These are phyloP conservation scores for Danionella dracula DNA, from an alignment of 2,797 vertebrate species.

Conservation along the genomic window DNA sequence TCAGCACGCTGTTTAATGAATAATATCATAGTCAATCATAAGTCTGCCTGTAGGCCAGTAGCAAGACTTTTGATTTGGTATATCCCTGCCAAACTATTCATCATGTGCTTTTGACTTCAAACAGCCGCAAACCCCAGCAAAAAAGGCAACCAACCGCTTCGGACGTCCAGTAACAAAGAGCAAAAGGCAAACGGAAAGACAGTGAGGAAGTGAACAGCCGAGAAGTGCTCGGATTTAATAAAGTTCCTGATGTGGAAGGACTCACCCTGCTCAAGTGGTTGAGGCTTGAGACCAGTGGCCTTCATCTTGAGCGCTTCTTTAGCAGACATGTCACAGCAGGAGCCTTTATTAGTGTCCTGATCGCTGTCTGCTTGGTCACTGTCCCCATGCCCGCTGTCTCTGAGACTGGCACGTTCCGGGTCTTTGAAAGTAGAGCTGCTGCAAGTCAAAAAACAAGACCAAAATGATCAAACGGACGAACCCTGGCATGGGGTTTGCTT, in stretches of 20 bases:
- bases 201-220: background rate
- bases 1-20: no score
- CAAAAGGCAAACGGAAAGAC: background rate
- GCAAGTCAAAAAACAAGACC: constrained; percentile 47
- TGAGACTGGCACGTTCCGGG: constrained; percentile 95
- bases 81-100: no score
- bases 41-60: no score
- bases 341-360: constrained; percentile 99
- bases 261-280: constrained; percentile 96
- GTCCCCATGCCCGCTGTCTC: constrained; percentile 99
- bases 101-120: no score
- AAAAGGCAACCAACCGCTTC: background rate
- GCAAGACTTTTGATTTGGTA: no score
- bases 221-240: background rate
- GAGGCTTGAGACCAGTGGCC: constrained; percentile 88
- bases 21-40: no score
- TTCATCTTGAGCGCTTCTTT: constrained; percentile 99
- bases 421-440: constrained; percentile 99
- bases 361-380: constrained; percentile 99
- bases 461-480: constrained; percentile 43
- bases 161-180: background rate
- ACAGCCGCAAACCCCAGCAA: no score
- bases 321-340: constrained; percentile 99
- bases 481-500: constrained; percentile 30
- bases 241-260: constrained; percentile 13